A percentile compares a stretch with the other conserved stretches of the same genome.
Conservation (phyloP, 2,797 vertebrate genomes). For the Sandelia bainsii region DNA sequence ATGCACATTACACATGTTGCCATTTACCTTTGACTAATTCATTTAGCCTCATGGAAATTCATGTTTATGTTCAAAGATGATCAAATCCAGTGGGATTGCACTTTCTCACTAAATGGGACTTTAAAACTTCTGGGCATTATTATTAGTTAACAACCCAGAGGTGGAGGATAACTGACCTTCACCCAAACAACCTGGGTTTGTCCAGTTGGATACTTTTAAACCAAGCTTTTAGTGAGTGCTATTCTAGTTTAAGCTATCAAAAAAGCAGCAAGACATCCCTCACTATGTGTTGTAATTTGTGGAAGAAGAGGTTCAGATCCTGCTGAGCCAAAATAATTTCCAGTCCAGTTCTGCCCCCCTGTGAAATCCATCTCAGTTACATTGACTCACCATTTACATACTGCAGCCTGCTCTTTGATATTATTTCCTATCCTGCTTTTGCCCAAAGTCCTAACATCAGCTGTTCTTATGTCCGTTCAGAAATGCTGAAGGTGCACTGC, state of each 20-base stretch:
- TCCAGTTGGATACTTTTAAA: background rate
- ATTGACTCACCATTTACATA: slow-evolving; percentile 8
- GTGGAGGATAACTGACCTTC: background rate
- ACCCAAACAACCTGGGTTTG: background rate
- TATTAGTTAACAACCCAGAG: background rate
- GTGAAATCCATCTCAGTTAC: background rate
- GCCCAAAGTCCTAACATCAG: slow-evolving; percentile 39
- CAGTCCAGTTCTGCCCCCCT: background rate
- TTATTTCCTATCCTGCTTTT: slow-evolving; percentile 27
- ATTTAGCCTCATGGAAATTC: slow-evolving; percentile 16
- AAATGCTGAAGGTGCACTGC: slow-evolving; percentile 46
- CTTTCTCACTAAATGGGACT: background rate
- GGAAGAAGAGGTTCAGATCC: background rate
- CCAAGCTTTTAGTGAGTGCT: background rate
- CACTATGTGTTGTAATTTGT: background rate
- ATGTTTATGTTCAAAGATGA: background rate
- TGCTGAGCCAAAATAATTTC: background rate
- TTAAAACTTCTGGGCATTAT: background rate
- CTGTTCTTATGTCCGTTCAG: slow-evolving; percentile 33
- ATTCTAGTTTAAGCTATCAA: background rate
- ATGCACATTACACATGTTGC: slow-evolving; percentile 31
- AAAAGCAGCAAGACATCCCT: background rate
- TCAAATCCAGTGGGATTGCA: background rate
- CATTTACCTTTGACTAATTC: slow-evolving; percentile 31
- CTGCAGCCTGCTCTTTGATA: slow-evolving; percentile 23